Percentiles rank a stretch among this genome's conserved stretches.
Evolutionary conservation across 35 echinoderm and acorn worm genomes (phyloP).

Genomic region (Patiria miniata): DNA sequence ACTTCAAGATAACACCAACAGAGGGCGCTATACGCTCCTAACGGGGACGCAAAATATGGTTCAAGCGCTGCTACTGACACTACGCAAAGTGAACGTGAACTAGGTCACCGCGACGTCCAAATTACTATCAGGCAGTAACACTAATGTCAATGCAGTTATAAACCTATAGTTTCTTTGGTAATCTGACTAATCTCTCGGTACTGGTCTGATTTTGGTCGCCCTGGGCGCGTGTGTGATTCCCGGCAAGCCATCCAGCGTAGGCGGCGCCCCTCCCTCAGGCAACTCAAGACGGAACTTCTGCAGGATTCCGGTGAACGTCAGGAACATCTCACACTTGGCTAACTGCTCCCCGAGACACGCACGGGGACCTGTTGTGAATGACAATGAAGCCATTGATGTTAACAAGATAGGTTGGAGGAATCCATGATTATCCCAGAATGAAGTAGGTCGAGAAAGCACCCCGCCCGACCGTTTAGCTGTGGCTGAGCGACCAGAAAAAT

Average conservation of each 20-base stretch:
- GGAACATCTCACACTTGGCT: constrained; percentile 31
- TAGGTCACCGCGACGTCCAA: too few relatives aligned
- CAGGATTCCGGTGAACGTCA: constrained; percentile 43
- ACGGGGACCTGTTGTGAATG: constrained; percentile 25
- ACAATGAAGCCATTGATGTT: too few relatives aligned
- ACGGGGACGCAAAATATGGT: too few relatives aligned
- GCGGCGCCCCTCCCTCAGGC: neutral
- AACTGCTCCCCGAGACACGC: constrained; percentile 48
- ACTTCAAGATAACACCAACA: too few relatives aligned
- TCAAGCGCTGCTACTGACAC: too few relatives aligned
- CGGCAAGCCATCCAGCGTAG: constrained; percentile 15
- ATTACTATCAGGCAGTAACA: too few relatives aligned
- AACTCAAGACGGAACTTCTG: constrained; percentile 25
- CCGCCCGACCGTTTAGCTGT: neutral
- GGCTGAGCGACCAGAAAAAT: neutral
- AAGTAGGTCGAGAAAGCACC: neutral
- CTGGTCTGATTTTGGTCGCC: constrained; percentile 30
- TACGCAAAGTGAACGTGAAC: too few relatives aligned
- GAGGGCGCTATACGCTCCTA: too few relatives aligned
- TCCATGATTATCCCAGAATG: neutral
- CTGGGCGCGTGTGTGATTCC: constrained; percentile 48
- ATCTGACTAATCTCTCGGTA: neutral
- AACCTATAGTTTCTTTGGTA: too few relatives aligned
- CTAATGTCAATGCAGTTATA: too few relatives aligned
- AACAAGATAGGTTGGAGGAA: too few relatives aligned